Conservation (phyloP, 2,888 invertebrate genomes). For the Patella pellucida region DNA sequence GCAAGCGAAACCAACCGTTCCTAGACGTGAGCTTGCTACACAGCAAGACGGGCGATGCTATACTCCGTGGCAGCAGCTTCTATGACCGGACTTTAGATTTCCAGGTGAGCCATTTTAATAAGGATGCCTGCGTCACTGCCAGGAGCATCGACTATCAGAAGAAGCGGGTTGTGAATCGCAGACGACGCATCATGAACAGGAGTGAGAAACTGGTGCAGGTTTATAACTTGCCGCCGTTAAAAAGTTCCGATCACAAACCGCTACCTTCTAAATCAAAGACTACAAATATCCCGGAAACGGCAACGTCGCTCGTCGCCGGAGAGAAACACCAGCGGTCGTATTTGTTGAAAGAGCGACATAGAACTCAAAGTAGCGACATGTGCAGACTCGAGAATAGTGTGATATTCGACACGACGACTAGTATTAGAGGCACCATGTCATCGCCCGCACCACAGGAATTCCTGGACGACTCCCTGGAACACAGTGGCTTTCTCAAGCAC, state of each 20-base stretch:
- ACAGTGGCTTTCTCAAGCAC: not conserved
- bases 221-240: not conserved
- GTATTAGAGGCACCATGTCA: slow-evolving; percentile 2
- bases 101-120: not conserved
- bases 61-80: slow-evolving; percentile 6
- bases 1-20: not conserved
- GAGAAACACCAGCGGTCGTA: not conserved
- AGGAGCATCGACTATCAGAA: not conserved
- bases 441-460: not conserved
- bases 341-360: slow-evolving; percentile 1
- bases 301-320: not conserved
- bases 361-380: not conserved
- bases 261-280: not conserved
- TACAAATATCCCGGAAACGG: not conserved
- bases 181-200: not conserved
- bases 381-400: not conserved
- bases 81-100: not conserved
- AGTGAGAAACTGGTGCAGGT: not conserved
- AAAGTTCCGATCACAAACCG: not conserved
- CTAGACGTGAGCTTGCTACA: not conserved
- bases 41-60: not conserved
- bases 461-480: not conserved
- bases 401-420: not conserved
- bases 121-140: not conserved
- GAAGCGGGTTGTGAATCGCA: not conserved